phyloP scores from a whole-genome alignment of 2,797 vertebrate genomes.

The Leuciscus waleckii region DNA sequence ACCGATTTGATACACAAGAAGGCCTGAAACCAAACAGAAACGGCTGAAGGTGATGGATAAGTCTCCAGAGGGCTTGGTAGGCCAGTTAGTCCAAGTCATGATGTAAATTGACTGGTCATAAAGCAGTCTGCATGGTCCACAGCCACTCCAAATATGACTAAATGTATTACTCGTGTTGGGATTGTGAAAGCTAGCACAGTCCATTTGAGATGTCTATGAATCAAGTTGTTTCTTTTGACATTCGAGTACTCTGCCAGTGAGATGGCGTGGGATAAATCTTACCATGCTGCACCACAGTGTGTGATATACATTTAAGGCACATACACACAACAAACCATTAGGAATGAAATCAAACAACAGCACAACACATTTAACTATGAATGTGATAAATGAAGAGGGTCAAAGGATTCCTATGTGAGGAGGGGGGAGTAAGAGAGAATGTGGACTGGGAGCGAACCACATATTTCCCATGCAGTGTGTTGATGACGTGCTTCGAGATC shows the following conservation, averaged over 20 bases:
- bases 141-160: conserved; percentile 46
- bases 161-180: conserved; percentile 32
- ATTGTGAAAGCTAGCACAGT: conserved; percentile 35
- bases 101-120: conserved; percentile 48
- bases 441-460: conserved; percentile 25
- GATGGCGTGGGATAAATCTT: not conserved
- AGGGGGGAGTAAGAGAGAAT: not conserved
- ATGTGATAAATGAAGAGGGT: conserved; percentile 14
- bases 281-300: not conserved
- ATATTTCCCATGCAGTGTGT: conserved; percentile 30
- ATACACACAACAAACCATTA: not conserved
- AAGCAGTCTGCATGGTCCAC: conserved; percentile 12
- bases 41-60: conserved; percentile 42
- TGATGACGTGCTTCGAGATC: not conserved
- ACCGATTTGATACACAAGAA: conserved; percentile 45
- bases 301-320: conserved; percentile 18
- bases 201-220: conserved; percentile 30
- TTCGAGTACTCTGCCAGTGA: conserved; percentile 6
- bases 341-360: conserved; percentile 29
- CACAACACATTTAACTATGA: not conserved
- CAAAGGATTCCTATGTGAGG: not conserved
- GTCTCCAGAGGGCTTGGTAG: conserved; percentile 29
- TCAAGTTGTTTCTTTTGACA: conserved; percentile 34
- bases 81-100: conserved; percentile 39
- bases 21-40: conserved; percentile 37